These are phyloP conservation scores for Struthio camelus DNA, from an alignment of 2,113 vertebrate species.

Conservation along the genomic window DNA sequence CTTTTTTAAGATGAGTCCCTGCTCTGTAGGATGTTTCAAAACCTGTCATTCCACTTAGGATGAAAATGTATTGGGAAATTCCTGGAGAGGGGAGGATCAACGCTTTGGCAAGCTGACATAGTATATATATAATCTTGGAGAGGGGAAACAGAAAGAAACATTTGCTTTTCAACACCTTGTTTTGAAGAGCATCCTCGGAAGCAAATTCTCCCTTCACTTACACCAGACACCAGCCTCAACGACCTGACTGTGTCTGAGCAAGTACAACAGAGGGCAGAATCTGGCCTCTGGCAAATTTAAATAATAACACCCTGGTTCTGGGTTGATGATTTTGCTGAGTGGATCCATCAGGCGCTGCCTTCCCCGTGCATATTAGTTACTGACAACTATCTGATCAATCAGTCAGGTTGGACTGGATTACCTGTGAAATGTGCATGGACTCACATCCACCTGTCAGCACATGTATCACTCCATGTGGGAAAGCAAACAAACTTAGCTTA, in stretches of 20 bases:
- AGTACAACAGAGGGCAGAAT: background rate
- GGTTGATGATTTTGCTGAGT: conserved; percentile 24
- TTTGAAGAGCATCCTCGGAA: conserved; percentile 13
- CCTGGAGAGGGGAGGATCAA: background rate
- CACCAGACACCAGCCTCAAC: background rate
- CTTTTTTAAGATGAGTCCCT: background rate
- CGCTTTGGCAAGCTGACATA: background rate
- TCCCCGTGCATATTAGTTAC: background rate
- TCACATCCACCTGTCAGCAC: conserved; percentile 26
- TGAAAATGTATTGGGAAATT: background rate
- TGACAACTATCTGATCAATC: background rate
- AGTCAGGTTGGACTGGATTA: background rate
- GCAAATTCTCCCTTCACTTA: background rate
- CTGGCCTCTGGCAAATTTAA: rapidly evolving
- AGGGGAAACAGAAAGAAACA: background rate
- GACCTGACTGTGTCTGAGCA: background rate
- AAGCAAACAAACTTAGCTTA: background rate
- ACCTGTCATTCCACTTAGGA: background rate
- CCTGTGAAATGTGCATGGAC: background rate
- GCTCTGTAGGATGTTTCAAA: background rate
- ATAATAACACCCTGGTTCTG: background rate
- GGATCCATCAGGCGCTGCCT: background rate
- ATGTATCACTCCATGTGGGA: background rate
- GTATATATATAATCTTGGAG: background rate
- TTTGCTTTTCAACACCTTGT: conserved; percentile 16